Conservation (phyloP, 2,797 vertebrate genomes). For the Gastrophryne carolinensis region DNA sequence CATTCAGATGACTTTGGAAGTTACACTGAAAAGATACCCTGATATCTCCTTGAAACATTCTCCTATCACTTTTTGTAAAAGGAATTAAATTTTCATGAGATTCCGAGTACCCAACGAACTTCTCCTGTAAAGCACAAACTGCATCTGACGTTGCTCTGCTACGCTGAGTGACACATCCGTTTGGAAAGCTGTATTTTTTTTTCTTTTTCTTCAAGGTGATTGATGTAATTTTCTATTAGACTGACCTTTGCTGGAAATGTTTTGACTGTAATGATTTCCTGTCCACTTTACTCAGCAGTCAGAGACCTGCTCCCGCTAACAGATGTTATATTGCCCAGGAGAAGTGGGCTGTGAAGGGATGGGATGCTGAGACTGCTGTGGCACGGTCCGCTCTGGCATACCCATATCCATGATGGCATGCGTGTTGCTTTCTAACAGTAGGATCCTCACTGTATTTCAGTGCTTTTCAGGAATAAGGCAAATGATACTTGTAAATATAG, state of each 20-base stretch:
- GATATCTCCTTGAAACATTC: constrained; percentile 49
- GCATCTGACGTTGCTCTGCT: constrained; percentile 59
- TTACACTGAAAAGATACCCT: neutral
- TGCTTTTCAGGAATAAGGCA: neutral
- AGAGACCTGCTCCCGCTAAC: constrained; percentile 55
- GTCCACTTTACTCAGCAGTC: constrained; percentile 80
- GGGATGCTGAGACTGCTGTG: constrained; percentile 61
- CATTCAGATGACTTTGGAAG: constrained; percentile 32
- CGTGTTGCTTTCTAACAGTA: neutral
- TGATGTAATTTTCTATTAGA: constrained; percentile 89
- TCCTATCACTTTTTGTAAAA: constrained; percentile 62
- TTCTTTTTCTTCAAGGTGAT: constrained; percentile 81
- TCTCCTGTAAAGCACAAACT: constrained; percentile 60
- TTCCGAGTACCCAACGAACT: constrained; percentile 60
- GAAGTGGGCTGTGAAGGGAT: constrained; percentile 70
- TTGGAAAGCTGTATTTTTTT: constrained; percentile 61
- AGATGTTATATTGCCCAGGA: constrained; percentile 60
- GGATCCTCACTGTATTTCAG: neutral
- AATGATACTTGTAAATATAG: too few relatives aligned
- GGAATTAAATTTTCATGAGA: constrained; percentile 69
- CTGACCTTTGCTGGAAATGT: constrained; percentile 88
- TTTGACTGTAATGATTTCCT: constrained; percentile 94
- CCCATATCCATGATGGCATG: neutral
- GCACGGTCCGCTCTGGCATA: constrained; percentile 24
- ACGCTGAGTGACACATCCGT: constrained; percentile 59